phyloP scores from a whole-genome alignment of 2,888 invertebrate genomes.

The Petrophora chlorosata region DNA sequence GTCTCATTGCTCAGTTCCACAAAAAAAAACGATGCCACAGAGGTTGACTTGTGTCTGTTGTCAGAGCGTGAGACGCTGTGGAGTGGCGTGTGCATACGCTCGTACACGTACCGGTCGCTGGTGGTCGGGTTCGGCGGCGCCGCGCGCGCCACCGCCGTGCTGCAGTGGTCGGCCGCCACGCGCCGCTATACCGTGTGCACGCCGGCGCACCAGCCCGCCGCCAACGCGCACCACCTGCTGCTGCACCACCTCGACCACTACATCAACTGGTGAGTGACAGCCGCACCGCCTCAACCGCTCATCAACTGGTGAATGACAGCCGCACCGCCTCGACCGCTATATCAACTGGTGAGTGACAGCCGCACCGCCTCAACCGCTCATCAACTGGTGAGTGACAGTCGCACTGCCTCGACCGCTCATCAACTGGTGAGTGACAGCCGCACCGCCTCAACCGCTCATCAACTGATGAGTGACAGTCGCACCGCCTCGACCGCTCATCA shows the following conservation, averaged over 20 bases:
- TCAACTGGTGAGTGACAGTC: too few relatives aligned
- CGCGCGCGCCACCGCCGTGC: slow-evolving; percentile 32
- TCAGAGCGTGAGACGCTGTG: slow-evolving; percentile 83
- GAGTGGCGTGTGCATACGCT: slow-evolving; percentile 89
- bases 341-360: slow-evolving; percentile 88
- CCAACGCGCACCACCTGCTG: slow-evolving; percentile 95
- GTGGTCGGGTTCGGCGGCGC: slow-evolving; percentile 84
- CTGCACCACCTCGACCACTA: slow-evolving; percentile 92
- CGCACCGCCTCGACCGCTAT: slow-evolving; percentile 94
- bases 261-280: slow-evolving; percentile 91
- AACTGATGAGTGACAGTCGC: too few relatives aligned
- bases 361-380: too few relatives aligned
- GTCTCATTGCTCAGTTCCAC: too few relatives aligned
- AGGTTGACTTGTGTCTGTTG: slow-evolving; percentile 41
- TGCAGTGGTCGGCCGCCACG: slow-evolving; percentile 91
- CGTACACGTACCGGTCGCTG: slow-evolving; percentile 96
- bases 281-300: slow-evolving; percentile 94
- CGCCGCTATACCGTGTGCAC: slow-evolving; percentile 92
- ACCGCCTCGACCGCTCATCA: too few relatives aligned
- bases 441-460: too few relatives aligned
- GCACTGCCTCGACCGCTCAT: too few relatives aligned
- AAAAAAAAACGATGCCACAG: too few relatives aligned
- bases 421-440: background rate
- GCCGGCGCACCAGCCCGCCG: slow-evolving; percentile 90
- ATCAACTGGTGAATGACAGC: slow-evolving; percentile 87